These are phyloP conservation scores for Julus scanicus DNA, from an alignment of 2,888 invertebrate species.

Conservation along the genomic window DNA sequence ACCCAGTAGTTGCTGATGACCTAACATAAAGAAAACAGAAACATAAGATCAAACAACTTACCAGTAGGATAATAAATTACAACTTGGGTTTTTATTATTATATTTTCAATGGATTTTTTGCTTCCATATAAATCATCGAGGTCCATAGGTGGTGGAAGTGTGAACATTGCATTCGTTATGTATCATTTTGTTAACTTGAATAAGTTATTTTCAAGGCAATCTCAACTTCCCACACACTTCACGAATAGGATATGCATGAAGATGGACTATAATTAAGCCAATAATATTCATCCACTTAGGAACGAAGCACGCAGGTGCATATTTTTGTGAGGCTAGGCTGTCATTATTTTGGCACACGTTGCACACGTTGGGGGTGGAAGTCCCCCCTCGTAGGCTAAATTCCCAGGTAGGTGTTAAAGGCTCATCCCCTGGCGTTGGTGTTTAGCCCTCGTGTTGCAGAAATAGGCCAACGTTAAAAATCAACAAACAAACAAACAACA, in stretches of 20 bases:
- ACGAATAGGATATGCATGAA: background rate
- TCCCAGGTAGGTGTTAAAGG: no score
- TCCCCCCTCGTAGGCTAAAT: no score
- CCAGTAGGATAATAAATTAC: background rate
- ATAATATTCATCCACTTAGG: background rate
- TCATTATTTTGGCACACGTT: background rate
- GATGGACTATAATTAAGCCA: background rate
- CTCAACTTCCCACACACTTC: background rate
- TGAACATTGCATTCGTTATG: background rate
- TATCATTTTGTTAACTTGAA: background rate
- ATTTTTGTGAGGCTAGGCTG: background rate
- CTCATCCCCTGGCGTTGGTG: no score
- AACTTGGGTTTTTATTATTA: background rate
- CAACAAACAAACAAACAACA: no score
- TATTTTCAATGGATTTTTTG: background rate
- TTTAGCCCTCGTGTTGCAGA: no score
- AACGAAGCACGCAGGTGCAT: background rate
- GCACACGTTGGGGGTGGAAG: no score
- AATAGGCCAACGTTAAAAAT: no score
- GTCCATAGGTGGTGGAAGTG: conserved; percentile 17
- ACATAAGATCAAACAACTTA: background rate
- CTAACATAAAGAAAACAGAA: background rate
- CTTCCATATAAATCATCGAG: background rate
- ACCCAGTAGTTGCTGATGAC: conserved; percentile 4
- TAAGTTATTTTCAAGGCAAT: background rate